Evolutionary conservation across 2,113 vertebrate genomes (phyloP).

Genomic region (Rhinichthys klamathensis): DNA sequence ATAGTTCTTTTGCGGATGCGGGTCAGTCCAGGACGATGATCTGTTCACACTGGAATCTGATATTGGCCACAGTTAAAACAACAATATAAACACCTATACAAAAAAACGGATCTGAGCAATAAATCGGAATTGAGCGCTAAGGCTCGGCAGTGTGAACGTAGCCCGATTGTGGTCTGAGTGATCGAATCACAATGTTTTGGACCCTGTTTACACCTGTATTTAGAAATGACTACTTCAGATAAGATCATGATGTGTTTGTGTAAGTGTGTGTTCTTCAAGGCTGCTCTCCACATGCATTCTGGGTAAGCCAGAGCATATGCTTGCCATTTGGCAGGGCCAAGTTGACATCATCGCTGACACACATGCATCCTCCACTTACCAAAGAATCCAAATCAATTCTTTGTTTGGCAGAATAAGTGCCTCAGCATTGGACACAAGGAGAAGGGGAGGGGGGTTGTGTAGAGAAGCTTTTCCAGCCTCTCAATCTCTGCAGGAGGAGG

Average conservation of each 20-base stretch:
- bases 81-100: no score
- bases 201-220: no score
- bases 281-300: conserved; percentile 57
- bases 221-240: neutral
- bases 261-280: conserved; percentile 5
- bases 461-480: conserved; percentile 44
- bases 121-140: no score
- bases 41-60: no score
- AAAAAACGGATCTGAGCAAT: no score
- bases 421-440: conserved; percentile 41
- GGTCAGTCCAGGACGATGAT: no score
- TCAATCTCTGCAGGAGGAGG: conserved; percentile 56
- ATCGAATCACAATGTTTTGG: neutral
- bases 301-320: conserved; percentile 43
- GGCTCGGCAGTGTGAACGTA: no score
- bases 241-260: neutral
- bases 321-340: conserved; percentile 2
- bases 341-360: conserved; percentile 44
- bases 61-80: no score
- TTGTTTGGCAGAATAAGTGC: conserved; percentile 64
- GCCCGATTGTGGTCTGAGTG: neutral
- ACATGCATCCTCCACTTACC: conserved; percentile 78
- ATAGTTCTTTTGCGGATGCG: no score
- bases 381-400: conserved; percentile 79
- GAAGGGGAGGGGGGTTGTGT: conserved; percentile 25